These are phyloP conservation scores for Scomber colias DNA, from an alignment of 2,113 vertebrate genomes.

Conservation along the genomic window DNA sequence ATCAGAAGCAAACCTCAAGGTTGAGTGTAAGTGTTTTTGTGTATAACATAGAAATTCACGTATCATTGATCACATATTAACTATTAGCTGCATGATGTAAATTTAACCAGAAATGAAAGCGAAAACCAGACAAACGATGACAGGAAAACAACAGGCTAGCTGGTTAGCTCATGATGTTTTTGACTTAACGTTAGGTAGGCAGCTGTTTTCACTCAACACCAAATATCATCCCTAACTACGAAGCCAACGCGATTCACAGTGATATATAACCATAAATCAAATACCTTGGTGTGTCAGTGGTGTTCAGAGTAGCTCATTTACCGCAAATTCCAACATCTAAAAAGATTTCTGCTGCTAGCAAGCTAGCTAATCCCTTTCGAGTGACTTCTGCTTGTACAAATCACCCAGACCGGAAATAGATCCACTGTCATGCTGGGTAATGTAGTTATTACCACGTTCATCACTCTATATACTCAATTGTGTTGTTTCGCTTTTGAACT, in stretches of 20 bases:
- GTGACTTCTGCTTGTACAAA: conserved; percentile 74
- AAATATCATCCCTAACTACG: neutral
- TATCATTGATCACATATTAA: neutral
- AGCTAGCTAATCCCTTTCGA: conserved; percentile 79
- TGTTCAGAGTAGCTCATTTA: conserved; percentile 41
- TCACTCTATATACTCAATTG: accelerated
- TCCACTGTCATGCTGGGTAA: conserved; percentile 8
- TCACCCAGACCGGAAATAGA: conserved; percentile 34
- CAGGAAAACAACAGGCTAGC: conserved; percentile 32
- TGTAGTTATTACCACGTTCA: conserved; percentile 59
- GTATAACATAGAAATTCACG: neutral
- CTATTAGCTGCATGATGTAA: neutral
- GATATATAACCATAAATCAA: neutral
- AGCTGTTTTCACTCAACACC: neutral
- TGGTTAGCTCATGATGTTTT: conserved; percentile 22
- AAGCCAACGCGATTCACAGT: neutral
- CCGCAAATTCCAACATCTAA: conserved; percentile 58
- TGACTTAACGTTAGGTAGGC: neutral
- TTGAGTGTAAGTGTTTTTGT: no score
- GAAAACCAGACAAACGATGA: neutral
- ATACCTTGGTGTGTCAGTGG: conserved; percentile 56
- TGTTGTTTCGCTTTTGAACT: conserved; percentile 34
- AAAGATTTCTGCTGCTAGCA: conserved; percentile 61
- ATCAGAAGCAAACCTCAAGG: no score
- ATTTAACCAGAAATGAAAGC: conserved; percentile 25